Base-by-base conservation (phyloP, 2,888 invertebrate species). In the Thecocarcelia acutangulata region DNA sequence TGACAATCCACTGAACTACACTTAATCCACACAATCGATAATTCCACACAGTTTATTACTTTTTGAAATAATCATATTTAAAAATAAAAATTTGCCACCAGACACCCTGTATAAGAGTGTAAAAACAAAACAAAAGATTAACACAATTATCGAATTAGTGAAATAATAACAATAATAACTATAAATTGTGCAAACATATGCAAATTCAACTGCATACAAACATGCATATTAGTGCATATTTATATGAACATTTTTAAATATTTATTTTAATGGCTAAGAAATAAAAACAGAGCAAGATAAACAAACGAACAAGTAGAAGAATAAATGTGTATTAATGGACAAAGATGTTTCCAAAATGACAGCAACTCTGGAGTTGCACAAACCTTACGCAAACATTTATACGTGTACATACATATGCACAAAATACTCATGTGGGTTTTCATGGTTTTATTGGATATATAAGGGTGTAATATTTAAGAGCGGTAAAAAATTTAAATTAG, bases 111-210 rank as follows among this genome's bases (percentile, higher is more conserved):
- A 70, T 50, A 11, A 63, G 46, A 37, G 54, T 54, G 40, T 63
- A 48, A 69, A 64, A 66, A 72, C 58, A 72, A 78, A 78, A 78
- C 64, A 44, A 37, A 69, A 77, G 81, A 78, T 82, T 78, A 82
- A 74, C 74, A 74, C 69, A 77, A 82, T 78, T 82, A 82, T 82
- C 77, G 68, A 73, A 78, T 59, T 59, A 33, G 44, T 69, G 11
- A 61, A 61, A 72, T 17, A 73, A 58, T 11, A 21, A 50, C 56
- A 69, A 68, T 13, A 50, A 58, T 33, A 56, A n/a, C n/a, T n/a
- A n/a, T n/a, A n/a, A n/a, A 73, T 72, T 42, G 44, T 69, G 69
- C 69, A 54, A 68, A 44, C 33, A 24, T 24, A 69, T 59, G 58
- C 59, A 68, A 58, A 66, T 63, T 44, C 3, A 28, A 24, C 42